A percentile compares a stretch with the other conserved stretches of the same genome.
Conservation (phyloP, 2,797 vertebrate genomes). For the Enteromius mattozi region DNA sequence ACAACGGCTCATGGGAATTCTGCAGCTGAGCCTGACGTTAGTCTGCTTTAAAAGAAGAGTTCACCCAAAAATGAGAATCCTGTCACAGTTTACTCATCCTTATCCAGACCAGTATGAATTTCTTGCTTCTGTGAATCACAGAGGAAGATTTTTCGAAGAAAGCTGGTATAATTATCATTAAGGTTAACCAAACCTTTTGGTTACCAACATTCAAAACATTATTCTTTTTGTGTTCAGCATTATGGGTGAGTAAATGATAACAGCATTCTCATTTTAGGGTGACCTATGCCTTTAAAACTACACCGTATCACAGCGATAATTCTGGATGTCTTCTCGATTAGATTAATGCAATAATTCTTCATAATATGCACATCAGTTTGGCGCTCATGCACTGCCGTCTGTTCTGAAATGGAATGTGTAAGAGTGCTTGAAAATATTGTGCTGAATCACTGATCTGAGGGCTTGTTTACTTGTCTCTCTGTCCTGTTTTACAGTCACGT, state of each 20-base stretch:
- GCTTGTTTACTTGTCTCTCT: constrained; percentile 9
- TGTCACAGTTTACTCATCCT: background rate
- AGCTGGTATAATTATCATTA: background rate
- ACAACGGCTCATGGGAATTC: background rate
- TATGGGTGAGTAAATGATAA: background rate
- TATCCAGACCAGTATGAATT: background rate
- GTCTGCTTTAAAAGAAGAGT: background rate
- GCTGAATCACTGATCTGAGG: constrained; percentile 7
- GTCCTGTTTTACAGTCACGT: background rate
- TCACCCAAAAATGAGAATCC: background rate
- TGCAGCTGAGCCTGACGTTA: background rate
- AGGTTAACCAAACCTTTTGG: background rate
- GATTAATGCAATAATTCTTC: constrained; percentile 3
- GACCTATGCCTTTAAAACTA: background rate
- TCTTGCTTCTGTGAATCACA: background rate
- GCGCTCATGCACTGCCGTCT: background rate
- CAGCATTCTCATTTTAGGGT: background rate
- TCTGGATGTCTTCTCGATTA: constrained; percentile 37
- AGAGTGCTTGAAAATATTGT: constrained; percentile 24
- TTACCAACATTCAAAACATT: background rate
- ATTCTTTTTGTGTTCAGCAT: background rate
- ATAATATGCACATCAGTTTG: constrained; percentile 39
- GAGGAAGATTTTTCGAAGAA: background rate
- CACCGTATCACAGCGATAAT: constrained; percentile 50
- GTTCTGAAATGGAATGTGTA: background rate